phyloP scores from a whole-genome alignment of 2,113 vertebrate species.

The Larimichthys crocea region DNA sequence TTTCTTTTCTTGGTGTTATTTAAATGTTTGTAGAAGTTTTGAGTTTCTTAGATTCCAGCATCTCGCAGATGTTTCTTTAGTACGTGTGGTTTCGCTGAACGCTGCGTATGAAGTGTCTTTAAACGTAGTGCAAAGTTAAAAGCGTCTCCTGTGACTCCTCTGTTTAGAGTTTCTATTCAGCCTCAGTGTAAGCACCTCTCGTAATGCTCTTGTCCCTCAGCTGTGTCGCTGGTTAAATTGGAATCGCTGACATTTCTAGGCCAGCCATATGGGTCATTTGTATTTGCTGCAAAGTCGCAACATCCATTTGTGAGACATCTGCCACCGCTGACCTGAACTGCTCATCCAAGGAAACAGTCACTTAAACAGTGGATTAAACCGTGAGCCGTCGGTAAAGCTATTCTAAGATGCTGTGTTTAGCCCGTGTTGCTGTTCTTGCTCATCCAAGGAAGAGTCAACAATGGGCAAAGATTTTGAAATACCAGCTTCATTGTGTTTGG shows the following conservation, averaged over 20 bases:
- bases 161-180: slow-evolving; percentile 27
- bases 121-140: slow-evolving; percentile 19
- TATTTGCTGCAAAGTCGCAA: slow-evolving; percentile 67
- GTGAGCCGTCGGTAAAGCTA: not conserved
- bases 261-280: slow-evolving; percentile 70
- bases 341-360: slow-evolving; percentile 49
- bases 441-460: not conserved
- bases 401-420: not conserved
- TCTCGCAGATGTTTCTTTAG: not conserved
- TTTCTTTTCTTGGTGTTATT: slow-evolving; percentile 4
- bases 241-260: slow-evolving; percentile 80
- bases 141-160: slow-evolving; percentile 11
- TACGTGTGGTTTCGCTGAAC: not conserved
- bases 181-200: slow-evolving; percentile 49
- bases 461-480: not conserved
- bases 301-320: slow-evolving; percentile 70
- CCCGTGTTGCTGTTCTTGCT: not conserved
- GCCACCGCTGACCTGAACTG: slow-evolving; percentile 52
- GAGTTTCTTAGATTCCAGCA: not conserved
- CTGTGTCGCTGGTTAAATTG: slow-evolving; percentile 68
- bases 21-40: slow-evolving; percentile 10
- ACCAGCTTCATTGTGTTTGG: not conserved
- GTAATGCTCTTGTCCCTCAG: slow-evolving; percentile 53
- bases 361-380: slow-evolving; percentile 44
- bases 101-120: not conserved